A percentile compares a stretch with the other conserved stretches of the same genome.
Conservation (phyloP, 2,888 invertebrate species). For the Ichneumoninae sp. region DNA sequence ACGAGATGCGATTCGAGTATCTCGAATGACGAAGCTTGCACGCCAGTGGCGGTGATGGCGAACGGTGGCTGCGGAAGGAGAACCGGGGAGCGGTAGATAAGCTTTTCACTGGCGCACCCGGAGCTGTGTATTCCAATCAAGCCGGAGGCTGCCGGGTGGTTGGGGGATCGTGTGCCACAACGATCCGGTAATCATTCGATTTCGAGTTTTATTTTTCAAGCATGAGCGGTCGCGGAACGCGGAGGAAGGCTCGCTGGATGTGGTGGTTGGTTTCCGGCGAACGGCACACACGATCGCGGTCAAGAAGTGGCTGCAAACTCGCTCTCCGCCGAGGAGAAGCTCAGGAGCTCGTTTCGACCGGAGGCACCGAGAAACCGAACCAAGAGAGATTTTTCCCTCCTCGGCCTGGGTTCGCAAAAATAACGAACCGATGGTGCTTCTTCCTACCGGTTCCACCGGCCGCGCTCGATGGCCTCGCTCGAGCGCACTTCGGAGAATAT, state of each 20-base stretch:
- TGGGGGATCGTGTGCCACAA: neutral
- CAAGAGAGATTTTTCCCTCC: conserved; percentile 6
- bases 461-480: conserved; percentile 18
- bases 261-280: conserved; percentile 3
- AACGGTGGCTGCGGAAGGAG: conserved; percentile 10
- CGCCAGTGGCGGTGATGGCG: conserved; percentile 24
- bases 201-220: conserved; percentile 52
- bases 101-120: conserved; percentile 25
- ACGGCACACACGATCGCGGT: conserved; percentile 22
- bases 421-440: conserved; percentile 51
- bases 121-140: conserved; percentile 30
- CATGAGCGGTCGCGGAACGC: conserved; percentile 13
- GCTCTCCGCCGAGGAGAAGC: neutral
- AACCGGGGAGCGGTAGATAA: neutral
- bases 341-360: conserved; percentile 17
- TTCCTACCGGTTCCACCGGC: conserved; percentile 1
- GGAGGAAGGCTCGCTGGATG: neutral
- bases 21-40: conserved; percentile 47
- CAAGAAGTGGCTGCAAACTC: conserved; percentile 44
- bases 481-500: conserved; percentile 52
- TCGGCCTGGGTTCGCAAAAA: conserved; percentile 35
- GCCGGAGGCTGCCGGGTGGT: neutral
- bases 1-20: conserved; percentile 55
- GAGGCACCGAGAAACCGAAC: conserved; percentile 4
- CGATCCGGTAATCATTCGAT: conserved; percentile 56